phyloP scores from a whole-genome alignment of 2,797 vertebrate species.

The Taenioides sp. region DNA sequence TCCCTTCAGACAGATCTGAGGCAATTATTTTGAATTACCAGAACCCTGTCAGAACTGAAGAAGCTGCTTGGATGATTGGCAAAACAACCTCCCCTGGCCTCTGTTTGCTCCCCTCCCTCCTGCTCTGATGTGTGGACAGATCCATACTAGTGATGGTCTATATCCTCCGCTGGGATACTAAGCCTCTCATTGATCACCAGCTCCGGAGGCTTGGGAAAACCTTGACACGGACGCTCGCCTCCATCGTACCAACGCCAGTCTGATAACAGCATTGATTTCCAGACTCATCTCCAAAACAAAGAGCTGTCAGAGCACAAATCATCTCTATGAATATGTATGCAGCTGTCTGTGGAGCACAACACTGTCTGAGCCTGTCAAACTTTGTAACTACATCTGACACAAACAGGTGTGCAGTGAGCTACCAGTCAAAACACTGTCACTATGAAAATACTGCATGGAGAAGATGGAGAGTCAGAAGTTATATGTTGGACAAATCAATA shows the following conservation, averaged over 20 bases:
- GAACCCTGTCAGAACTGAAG: too few species aligned
- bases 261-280: slow-evolving; percentile 63
- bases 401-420: not conserved
- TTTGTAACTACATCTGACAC: slow-evolving; percentile 4
- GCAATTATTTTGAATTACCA: too few species aligned
- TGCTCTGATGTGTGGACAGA: slow-evolving; percentile 60
- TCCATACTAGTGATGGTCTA: slow-evolving; percentile 65
- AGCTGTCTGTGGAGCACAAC: slow-evolving; percentile 23
- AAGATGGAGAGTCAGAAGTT: too few species aligned
- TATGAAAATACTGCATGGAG: too few species aligned
- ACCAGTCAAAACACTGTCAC: too few species aligned
- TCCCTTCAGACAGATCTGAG: too few species aligned
- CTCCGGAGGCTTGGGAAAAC: slow-evolving; percentile 60
- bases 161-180: slow-evolving; percentile 59
- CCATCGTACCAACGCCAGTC: slow-evolving; percentile 59
- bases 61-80: too few species aligned
- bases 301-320: slow-evolving; percentile 58
- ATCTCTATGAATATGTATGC: slow-evolving; percentile 67
- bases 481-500: too few species aligned
- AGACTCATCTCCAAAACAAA: slow-evolving; percentile 64
- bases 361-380: slow-evolving; percentile 46
- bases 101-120: not conserved
- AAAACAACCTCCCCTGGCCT: too few species aligned
- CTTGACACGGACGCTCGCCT: slow-evolving; percentile 61
- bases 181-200: slow-evolving; percentile 63